Percentiles rank a stretch among this genome's conserved stretches.
Conservation (phyloP, 2,888 invertebrate species). For the Elegia similella region DNA sequence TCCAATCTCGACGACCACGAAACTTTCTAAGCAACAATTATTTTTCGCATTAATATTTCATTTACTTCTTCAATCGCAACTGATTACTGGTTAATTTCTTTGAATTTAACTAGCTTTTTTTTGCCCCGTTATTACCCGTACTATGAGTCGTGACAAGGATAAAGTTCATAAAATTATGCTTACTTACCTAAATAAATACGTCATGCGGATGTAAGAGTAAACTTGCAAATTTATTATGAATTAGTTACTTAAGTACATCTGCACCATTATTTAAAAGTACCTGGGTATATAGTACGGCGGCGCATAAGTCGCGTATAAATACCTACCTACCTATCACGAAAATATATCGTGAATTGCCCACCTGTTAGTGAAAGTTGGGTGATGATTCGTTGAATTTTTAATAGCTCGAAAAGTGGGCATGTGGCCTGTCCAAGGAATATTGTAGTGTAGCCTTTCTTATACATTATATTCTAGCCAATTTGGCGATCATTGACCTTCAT, state of each 20-base stretch:
- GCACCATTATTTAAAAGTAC: neutral
- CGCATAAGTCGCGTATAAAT: neutral
- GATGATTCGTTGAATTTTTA: conserved; percentile 76
- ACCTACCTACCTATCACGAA: no score
- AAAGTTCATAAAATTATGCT: neutral
- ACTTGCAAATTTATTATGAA: no score
- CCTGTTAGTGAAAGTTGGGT: conserved; percentile 75
- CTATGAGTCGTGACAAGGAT: neutral
- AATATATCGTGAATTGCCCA: conserved; percentile 33
- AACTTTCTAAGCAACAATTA: conserved; percentile 81
- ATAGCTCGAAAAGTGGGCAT: conserved; percentile 73
- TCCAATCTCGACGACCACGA: conserved; percentile 68
- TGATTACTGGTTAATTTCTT: conserved; percentile 44
- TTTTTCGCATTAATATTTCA: conserved; percentile 79
- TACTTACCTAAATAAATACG: neutral
- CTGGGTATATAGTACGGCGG: no score
- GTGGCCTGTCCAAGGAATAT: conserved; percentile 65
- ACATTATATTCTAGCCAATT: conserved; percentile 62
- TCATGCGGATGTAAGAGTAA: no score
- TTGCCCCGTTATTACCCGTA: conserved; percentile 19
- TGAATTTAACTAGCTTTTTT: conserved; percentile 26
- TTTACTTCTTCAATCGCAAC: conserved; percentile 60
- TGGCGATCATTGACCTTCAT: conserved; percentile 64
- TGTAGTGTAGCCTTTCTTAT: conserved; percentile 71
- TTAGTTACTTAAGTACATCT: no score